Conservation (phyloP, 2,113 vertebrate species). For the Platichthys stellatus region DNA sequence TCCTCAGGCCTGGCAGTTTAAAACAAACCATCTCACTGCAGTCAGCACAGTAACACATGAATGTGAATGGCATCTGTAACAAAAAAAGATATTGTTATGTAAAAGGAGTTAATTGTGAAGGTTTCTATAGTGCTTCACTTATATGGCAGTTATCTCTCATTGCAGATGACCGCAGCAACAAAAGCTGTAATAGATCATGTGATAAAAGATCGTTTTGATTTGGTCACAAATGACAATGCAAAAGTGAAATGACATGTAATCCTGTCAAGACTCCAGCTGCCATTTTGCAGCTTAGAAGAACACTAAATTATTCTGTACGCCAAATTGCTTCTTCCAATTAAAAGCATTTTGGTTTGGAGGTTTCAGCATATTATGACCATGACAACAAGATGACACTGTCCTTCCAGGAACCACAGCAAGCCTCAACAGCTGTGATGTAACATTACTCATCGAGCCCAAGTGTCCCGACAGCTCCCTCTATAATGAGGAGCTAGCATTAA, state of each 20-base stretch:
- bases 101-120: not conserved
- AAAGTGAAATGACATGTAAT: not conserved
- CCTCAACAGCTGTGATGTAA: conserved; percentile 37
- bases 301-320: not conserved
- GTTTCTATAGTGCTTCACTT: not conserved
- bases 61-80: not conserved
- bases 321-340: not conserved
- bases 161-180: not conserved
- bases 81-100: conserved; percentile 14
- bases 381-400: not conserved
- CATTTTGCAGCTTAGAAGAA: not conserved
- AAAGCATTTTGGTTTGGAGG: not conserved
- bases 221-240: not conserved
- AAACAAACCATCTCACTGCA: not conserved
- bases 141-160: not conserved
- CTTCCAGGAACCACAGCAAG: conserved; percentile 11
- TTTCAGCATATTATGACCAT: not conserved
- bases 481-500: conserved; percentile 22
- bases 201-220: no score
- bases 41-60: not conserved
- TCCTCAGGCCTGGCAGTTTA: not conserved
- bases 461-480: conserved; percentile 25
- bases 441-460: conserved; percentile 22
- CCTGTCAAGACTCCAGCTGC: not conserved
- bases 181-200: not conserved